Conservation (phyloP, 2,797 vertebrate species). For the Diceros bicornis region DNA sequence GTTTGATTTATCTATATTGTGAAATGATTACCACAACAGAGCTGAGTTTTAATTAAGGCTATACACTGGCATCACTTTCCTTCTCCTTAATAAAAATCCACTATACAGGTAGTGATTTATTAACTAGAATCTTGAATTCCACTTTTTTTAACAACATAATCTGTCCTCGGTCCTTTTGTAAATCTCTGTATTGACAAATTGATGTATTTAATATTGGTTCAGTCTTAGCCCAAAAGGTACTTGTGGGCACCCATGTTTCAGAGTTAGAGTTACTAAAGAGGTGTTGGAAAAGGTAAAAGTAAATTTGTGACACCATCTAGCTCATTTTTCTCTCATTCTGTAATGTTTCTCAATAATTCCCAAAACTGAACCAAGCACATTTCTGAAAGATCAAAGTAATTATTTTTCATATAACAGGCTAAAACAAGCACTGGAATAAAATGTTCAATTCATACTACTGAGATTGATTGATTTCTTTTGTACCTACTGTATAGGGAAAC, state of each 20-base stretch:
- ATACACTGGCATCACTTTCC: conserved; percentile 84
- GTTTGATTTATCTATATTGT: too few relatives aligned
- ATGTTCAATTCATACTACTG: conserved; percentile 28
- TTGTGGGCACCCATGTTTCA: neutral
- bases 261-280: neutral
- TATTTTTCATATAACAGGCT: conserved; percentile 50
- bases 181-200: conserved; percentile 80
- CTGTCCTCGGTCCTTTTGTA: conserved; percentile 75
- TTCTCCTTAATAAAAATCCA: conserved; percentile 88
- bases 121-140: conserved; percentile 88
- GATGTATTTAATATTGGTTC: conserved; percentile 86
- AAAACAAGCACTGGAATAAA: conserved; percentile 31
- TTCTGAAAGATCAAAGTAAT: conserved; percentile 64
- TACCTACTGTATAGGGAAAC: neutral
- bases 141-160: conserved; percentile 83
- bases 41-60: conserved; percentile 88
- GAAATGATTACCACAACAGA: conserved; percentile 50
- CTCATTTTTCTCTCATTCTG: neutral
- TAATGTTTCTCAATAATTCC: neutral
- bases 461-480: conserved; percentile 48
- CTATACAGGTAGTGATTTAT: conserved; percentile 87
- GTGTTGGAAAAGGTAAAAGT: neutral
- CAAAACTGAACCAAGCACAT: conserved; percentile 30
- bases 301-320: neutral
- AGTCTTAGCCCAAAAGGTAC: conserved; percentile 69